These are phyloP conservation scores for Gnatocerus cornutus DNA, from an alignment of 2,888 invertebrate genomes.

Conservation along the genomic window DNA sequence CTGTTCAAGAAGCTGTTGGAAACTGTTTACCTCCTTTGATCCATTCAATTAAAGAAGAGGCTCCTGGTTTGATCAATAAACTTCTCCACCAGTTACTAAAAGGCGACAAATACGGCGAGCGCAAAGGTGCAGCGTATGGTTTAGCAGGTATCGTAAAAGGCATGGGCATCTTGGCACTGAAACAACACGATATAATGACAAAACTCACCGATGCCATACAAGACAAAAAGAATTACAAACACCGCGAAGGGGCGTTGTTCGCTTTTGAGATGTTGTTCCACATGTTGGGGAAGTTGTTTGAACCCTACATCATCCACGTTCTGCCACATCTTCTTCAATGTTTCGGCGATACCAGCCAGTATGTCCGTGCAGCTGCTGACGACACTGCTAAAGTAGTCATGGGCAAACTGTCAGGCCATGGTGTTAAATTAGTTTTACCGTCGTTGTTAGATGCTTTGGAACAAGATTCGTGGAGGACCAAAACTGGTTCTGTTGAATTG, in stretches of 20 bases:
- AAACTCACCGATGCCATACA: constrained; percentile 94
- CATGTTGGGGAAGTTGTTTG: constrained; percentile 96
- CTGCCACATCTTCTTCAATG: constrained; percentile 94
- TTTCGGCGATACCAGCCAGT: constrained; percentile 96
- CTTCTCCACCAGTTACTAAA: constrained; percentile 90
- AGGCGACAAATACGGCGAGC: constrained; percentile 93
- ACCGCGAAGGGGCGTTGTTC: constrained; percentile 95
- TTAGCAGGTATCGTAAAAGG: constrained; percentile 98
- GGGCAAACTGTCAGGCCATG: constrained; percentile 96
- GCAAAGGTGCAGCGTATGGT: constrained; percentile 97
- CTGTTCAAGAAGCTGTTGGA: constrained; percentile 97
- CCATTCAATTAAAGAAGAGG: constrained; percentile 93
- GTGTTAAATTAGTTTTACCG: constrained; percentile 97
- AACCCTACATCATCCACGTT: constrained; percentile 98
- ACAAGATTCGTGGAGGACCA: constrained; percentile 99
- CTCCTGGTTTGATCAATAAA: constrained; percentile 89
- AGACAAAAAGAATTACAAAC: constrained; percentile 96
- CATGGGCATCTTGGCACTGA: constrained; percentile 94
- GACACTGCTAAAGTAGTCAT: constrained; percentile 97
- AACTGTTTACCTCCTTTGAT: constrained; percentile 96
- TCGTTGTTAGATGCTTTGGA: constrained; percentile 93
- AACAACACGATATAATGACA: constrained; percentile 96
- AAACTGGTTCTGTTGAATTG: constrained; percentile 95
- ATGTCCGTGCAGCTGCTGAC: constrained; percentile 96
- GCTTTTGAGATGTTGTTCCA: constrained; percentile 98